Evolutionary conservation across 2,113 vertebrate genomes (phyloP).

Genomic region (Antechinus stuartii): DNA sequence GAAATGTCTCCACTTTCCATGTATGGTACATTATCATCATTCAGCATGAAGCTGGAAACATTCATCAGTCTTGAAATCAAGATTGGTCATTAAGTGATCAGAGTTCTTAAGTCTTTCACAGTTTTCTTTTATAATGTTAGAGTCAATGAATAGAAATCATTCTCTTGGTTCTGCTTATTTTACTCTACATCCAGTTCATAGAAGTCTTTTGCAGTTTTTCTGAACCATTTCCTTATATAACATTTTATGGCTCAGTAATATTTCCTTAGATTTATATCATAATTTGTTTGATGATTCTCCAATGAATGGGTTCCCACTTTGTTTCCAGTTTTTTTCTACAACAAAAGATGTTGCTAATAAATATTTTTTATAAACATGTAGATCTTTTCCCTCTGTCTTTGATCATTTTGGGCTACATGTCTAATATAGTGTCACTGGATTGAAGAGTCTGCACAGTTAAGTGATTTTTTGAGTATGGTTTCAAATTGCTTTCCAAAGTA

Average conservation of each 20-base stretch:
- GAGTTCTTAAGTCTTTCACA: neutral
- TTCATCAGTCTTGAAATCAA: neutral
- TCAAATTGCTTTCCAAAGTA: neutral
- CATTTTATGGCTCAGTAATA: neutral
- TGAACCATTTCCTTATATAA: neutral
- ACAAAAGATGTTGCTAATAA: neutral
- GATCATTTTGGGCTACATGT: neutral
- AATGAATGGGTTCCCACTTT: neutral
- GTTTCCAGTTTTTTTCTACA: neutral
- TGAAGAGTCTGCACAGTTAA: neutral
- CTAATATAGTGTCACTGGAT: neutral
- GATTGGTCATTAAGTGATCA: neutral
- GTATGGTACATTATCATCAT: neutral
- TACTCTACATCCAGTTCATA: neutral
- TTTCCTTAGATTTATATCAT: neutral
- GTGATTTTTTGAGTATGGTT: neutral
- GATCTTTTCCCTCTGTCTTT: neutral
- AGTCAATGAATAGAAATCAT: neutral
- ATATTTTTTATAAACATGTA: neutral
- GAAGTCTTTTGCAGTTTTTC: neutral
- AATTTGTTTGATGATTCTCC: neutral
- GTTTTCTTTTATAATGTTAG: neutral
- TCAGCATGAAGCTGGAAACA: neutral
- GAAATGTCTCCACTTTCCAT: neutral
- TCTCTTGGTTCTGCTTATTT: neutral